Evolutionary conservation across 2,888 invertebrate species (phyloP).

Genomic region (Caenorhabditis sp.): DNA sequence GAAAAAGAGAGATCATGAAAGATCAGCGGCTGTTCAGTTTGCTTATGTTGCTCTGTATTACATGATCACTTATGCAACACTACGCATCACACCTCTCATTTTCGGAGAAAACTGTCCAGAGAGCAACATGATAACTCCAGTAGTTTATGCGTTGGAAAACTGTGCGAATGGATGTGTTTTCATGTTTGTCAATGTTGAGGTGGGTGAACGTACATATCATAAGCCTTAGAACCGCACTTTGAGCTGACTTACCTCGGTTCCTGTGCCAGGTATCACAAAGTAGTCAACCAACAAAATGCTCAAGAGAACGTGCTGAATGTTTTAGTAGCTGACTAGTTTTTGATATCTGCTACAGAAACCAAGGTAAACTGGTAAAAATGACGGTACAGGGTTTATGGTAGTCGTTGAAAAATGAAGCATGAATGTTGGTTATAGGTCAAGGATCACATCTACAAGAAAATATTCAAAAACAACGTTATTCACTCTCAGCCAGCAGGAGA

Average conservation of each 20-base stretch:
- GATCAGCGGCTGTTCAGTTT: conserved; percentile 28
- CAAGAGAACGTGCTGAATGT: too few relatives aligned
- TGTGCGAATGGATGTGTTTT: conserved; percentile 32
- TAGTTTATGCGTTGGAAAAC: conserved; percentile 3
- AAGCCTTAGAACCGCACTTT: too few relatives aligned
- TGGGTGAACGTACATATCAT: background rate
- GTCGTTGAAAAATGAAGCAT: background rate
- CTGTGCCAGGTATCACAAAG: too few relatives aligned
- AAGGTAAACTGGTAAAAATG: too few relatives aligned
- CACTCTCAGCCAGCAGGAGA: background rate
- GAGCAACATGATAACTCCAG: conserved; percentile 31
- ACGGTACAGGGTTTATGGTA: too few relatives aligned
- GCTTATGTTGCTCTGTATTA: conserved; percentile 11
- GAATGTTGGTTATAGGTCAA: conserved; percentile 6
- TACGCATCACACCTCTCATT: conserved; percentile 14
- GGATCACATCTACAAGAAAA: conserved; percentile 27
- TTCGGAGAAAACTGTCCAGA: conserved; percentile 12
- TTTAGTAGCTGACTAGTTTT: too few relatives aligned
- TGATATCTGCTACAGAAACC: too few relatives aligned
- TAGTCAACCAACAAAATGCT: too few relatives aligned
- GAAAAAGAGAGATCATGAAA: conserved; percentile 17
- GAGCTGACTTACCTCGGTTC: too few relatives aligned
- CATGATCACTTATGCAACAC: conserved; percentile 17
- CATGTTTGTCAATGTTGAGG: conserved; percentile 41
- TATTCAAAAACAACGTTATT: conserved; percentile 37